These are phyloP conservation scores for Orchestia grillus DNA, from an alignment of 1,140 invertebrate genomes.

Conservation along the genomic window DNA sequence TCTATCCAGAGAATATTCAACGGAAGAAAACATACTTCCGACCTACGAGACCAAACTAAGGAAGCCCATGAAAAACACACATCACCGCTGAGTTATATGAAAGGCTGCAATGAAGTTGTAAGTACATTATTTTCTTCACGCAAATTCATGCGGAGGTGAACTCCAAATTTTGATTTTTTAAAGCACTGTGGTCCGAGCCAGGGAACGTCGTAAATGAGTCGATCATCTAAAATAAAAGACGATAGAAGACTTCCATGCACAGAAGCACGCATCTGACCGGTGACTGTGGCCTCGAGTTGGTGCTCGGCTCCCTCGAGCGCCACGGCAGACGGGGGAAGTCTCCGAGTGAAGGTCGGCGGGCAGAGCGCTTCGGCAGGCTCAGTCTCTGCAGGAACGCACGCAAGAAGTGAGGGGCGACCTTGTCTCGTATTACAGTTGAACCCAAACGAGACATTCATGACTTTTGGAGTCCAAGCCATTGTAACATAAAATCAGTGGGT, in stretches of 20 bases:
- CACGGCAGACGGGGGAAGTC: slow-evolving; percentile 76
- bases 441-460: background rate
- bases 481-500: background rate
- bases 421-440: background rate
- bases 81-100: background rate
- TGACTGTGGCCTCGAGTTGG: slow-evolving; percentile 80
- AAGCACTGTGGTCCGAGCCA: background rate
- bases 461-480: background rate
- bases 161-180: background rate
- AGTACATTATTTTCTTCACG: background rate
- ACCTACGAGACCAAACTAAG: too few relatives aligned
- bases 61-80: too few relatives aligned
- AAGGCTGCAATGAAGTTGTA: background rate
- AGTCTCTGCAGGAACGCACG: slow-evolving; percentile 74
- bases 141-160: background rate
- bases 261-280: slow-evolving; percentile 71
- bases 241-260: background rate
- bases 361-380: slow-evolving; percentile 78
- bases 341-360: slow-evolving; percentile 78
- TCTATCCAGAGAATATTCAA: too few relatives aligned
- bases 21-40: too few relatives aligned
- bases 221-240: background rate
- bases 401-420: background rate
- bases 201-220: background rate
- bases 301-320: slow-evolving; percentile 75